phyloP scores from a whole-genome alignment of 2,888 invertebrate genomes.

The Acrobasis consociella region DNA sequence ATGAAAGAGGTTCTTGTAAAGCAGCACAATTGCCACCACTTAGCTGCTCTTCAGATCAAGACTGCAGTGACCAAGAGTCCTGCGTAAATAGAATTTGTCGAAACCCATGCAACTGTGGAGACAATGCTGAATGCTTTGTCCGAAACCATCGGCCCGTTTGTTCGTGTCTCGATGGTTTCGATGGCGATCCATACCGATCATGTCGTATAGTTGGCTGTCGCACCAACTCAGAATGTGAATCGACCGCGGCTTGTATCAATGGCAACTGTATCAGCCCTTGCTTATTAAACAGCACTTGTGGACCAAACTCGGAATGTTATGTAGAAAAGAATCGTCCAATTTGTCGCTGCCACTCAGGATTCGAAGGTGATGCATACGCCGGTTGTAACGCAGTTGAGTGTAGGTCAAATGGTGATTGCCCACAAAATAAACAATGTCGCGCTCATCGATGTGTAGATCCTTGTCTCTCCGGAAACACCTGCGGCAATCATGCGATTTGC shows the following conservation, averaged over 20 bases:
- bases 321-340: conserved; percentile 87
- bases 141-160: conserved; percentile 93
- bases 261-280: conserved; percentile 94
- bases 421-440: conserved; percentile 91
- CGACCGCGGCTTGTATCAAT: conserved; percentile 92
- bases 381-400: conserved; percentile 92
- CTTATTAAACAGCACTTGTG: conserved; percentile 90
- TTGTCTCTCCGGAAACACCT: conserved; percentile 89
- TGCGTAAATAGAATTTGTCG: conserved; percentile 94
- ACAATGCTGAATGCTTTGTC: conserved; percentile 91
- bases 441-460: conserved; percentile 94
- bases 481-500: conserved; percentile 91
- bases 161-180: conserved; percentile 91
- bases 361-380: conserved; percentile 89
- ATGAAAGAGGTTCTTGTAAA: conserved; percentile 89
- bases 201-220: conserved; percentile 93
- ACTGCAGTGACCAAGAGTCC: conserved; percentile 90
- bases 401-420: conserved; percentile 93
- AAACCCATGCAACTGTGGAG: conserved; percentile 94
- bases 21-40: conserved; percentile 87
- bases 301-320: conserved; percentile 91
- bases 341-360: conserved; percentile 92
- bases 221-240: conserved; percentile 91
- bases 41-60: conserved; percentile 90
- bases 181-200: conserved; percentile 92